These are phyloP conservation scores for Callitettix versicolor DNA, from an alignment of 1,140 invertebrate species.

Conservation along the genomic window DNA sequence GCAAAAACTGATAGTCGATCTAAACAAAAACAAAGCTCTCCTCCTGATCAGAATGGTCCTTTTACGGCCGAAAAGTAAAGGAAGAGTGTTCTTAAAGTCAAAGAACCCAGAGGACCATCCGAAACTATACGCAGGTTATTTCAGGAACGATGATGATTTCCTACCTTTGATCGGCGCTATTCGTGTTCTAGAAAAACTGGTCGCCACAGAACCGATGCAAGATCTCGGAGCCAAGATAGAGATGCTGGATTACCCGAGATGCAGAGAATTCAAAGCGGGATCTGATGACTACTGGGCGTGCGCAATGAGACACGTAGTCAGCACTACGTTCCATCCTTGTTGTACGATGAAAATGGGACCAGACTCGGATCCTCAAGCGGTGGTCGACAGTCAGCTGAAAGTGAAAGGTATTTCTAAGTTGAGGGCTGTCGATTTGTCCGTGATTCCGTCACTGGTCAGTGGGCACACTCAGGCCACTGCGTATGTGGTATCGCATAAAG, in stretches of 20 bases:
- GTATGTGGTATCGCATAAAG: conserved; percentile 33
- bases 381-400: conserved; percentile 45
- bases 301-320: conserved; percentile 24
- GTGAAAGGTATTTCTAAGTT: conserved; percentile 48
- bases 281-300: conserved; percentile 26
- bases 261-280: too few species aligned
- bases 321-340: conserved; percentile 31
- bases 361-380: conserved; percentile 31
- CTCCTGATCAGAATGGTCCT: conserved; percentile 15
- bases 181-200: too few species aligned
- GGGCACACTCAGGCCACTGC: conserved; percentile 42
- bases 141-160: conserved; percentile 51
- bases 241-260: too few species aligned
- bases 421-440: conserved; percentile 56
- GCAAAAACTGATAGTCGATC: too few species aligned
- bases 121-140: conserved; percentile 70
- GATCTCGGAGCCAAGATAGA: too few species aligned
- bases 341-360: conserved; percentile 35
- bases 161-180: conserved; percentile 24
- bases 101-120: conserved; percentile 57
- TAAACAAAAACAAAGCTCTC: too few species aligned
- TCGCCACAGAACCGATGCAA: too few species aligned
- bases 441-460: conserved; percentile 55
- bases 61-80: conserved; percentile 48
- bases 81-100: conserved; percentile 49